Conservation (phyloP, 1,140 invertebrate species). For the Dendroctonus ponderosae region DNA sequence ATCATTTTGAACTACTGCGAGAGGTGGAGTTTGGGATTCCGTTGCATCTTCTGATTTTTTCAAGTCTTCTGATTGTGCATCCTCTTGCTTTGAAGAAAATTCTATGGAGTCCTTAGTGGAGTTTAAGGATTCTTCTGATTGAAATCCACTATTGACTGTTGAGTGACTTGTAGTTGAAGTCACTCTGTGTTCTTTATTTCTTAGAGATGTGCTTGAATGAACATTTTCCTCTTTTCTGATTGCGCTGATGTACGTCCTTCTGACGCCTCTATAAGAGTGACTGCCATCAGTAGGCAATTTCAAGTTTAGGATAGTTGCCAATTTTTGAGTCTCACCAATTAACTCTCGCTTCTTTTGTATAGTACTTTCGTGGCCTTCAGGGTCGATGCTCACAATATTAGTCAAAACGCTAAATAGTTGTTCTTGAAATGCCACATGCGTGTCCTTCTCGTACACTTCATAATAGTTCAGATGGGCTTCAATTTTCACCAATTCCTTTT, state of each 20-base stretch:
- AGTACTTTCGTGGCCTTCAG: slow-evolving; percentile 22
- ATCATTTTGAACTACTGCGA: background rate
- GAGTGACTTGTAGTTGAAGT: slow-evolving; percentile 9
- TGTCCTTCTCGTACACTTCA: slow-evolving; percentile 33
- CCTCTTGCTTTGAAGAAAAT: slow-evolving; percentile 4
- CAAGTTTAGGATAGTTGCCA: slow-evolving; percentile 25
- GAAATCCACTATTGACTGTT: slow-evolving; percentile 1
- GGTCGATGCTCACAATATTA: slow-evolving; percentile 29
- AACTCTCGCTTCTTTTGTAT: slow-evolving; percentile 19
- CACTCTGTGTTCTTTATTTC: slow-evolving; percentile 5
- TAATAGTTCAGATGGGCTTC: slow-evolving; percentile 31
- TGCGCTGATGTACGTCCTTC: slow-evolving; percentile 9
- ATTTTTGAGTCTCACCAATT: slow-evolving; percentile 23
- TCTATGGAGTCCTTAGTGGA: slow-evolving; percentile 23
- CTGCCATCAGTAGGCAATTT: slow-evolving; percentile 27
- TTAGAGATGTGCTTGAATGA: slow-evolving; percentile 15
- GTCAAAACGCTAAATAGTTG: slow-evolving; percentile 33
- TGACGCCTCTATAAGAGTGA: background rate
- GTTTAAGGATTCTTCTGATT: slow-evolving; percentile 22
- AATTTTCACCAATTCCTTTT: slow-evolving; percentile 31
- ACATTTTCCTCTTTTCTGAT: slow-evolving; percentile 18
- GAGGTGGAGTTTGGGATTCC: background rate
- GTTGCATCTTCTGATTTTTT: slow-evolving; percentile 1
- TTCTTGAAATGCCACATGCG: slow-evolving; percentile 36
- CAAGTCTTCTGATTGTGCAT: background rate